phyloP scores from a whole-genome alignment of 2,113 vertebrate genomes.

The Trematomus loennbergii region DNA sequence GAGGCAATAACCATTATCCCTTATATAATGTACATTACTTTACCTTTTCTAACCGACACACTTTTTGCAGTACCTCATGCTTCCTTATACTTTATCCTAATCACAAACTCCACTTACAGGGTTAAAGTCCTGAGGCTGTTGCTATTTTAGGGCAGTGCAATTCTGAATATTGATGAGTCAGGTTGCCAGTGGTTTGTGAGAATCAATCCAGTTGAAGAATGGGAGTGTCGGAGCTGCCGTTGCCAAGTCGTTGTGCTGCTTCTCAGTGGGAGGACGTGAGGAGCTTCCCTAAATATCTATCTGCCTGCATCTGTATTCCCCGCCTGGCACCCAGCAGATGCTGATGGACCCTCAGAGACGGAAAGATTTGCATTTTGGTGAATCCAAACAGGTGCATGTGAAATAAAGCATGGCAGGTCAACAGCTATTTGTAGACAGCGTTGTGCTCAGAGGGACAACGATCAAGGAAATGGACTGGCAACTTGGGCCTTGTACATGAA shows the following conservation, averaged over 20 bases:
- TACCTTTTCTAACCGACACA: background rate
- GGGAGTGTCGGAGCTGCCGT: constrained; percentile 61
- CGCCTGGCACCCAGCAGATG: constrained; percentile 62
- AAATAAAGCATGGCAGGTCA: constrained; percentile 69
- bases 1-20: too few relatives aligned
- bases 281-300: constrained; percentile 54
- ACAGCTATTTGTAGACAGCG: constrained; percentile 59
- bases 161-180: constrained; percentile 78
- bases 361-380: constrained; percentile 64
- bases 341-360: constrained; percentile 56
- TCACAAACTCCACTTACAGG: constrained; percentile 24
- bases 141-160: constrained; percentile 65
- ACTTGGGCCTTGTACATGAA: constrained; percentile 7
- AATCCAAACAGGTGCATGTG: constrained; percentile 65
- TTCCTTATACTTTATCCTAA: constrained; percentile 1
- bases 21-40: background rate
- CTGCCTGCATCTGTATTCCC: constrained; percentile 69
- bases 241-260: constrained; percentile 71
- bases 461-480: constrained; percentile 19
- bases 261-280: constrained; percentile 68
- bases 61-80: background rate
- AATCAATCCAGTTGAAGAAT: constrained; percentile 80
- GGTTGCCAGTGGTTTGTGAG: constrained; percentile 65
- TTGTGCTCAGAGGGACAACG: constrained; percentile 33
- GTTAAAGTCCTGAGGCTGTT: constrained; percentile 50